These are phyloP conservation scores for Ia io DNA, from an alignment of 2,113 vertebrate genomes.

Conservation along the genomic window DNA sequence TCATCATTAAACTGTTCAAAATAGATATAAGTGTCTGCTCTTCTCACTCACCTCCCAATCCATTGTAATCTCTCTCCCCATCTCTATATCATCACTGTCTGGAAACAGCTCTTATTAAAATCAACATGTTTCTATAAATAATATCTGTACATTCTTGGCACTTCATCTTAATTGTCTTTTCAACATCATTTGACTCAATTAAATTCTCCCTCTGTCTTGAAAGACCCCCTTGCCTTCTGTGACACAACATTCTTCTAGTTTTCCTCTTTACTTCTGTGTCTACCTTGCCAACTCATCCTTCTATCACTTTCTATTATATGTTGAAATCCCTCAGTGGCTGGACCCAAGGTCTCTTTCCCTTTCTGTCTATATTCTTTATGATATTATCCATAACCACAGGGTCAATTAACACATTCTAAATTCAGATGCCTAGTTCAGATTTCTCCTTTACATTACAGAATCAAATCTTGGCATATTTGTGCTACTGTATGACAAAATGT, in stretches of 20 bases:
- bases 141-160: not conserved
- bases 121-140: not conserved
- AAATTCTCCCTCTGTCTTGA: not conserved
- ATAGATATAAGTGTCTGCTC: not conserved
- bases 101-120: not conserved
- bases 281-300: not conserved
- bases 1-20: not conserved
- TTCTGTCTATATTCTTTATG: not conserved
- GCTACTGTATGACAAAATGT: not conserved
- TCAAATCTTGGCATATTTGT: not conserved
- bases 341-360: not conserved
- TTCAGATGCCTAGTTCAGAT: not conserved
- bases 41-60: not conserved
- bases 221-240: not conserved
- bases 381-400: not conserved
- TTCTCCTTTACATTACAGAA: not conserved
- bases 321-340: not conserved
- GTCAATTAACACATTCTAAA: not conserved
- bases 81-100: not conserved
- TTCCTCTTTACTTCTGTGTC: not conserved
- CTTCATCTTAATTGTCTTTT: not conserved
- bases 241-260: not conserved
- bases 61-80: not conserved
- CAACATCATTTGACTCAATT: not conserved
- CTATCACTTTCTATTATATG: not conserved